Percentiles rank a stretch among this genome's conserved stretches.
Conservation (phyloP, 2,797 vertebrate species). For the Gouania willdenowi region DNA sequence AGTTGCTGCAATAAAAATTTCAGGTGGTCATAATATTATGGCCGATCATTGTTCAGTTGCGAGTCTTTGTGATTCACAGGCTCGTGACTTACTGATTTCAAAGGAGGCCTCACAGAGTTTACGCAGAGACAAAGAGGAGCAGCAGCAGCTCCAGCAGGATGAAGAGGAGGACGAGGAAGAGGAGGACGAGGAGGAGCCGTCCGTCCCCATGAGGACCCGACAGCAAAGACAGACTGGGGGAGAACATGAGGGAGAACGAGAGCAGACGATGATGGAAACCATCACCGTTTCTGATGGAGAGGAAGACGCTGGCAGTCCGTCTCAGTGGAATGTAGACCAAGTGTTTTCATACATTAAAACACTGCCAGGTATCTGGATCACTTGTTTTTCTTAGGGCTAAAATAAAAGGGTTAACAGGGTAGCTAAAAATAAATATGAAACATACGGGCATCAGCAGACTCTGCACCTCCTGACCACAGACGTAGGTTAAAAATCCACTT, state of each 20-base stretch:
- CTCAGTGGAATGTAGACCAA: conserved; percentile 86
- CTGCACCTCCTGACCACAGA: too few relatives aligned
- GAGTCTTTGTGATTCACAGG: conserved; percentile 24
- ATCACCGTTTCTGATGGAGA: conserved; percentile 65
- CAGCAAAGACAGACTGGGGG: conserved; percentile 81
- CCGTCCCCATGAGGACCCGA: conserved; percentile 85
- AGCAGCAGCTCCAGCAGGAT: conserved; percentile 42
- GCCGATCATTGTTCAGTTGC: too few relatives aligned
- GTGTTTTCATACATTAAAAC: conserved; percentile 87
- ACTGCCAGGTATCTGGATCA: conserved; percentile 90
- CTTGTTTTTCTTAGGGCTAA: too few relatives aligned
- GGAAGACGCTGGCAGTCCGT: conserved; percentile 73
- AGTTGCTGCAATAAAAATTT: too few relatives aligned
- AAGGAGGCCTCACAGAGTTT: conserved; percentile 21
- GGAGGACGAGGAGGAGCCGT: conserved; percentile 70
- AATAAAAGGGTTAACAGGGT: too few relatives aligned
- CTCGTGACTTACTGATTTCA: conserved; percentile 5
- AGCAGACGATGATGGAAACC: conserved; percentile 67
- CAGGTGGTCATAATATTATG: too few relatives aligned
- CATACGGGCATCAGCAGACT: too few relatives aligned
- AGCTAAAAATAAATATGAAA: too few relatives aligned
- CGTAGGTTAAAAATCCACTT: too few relatives aligned
- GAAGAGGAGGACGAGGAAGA: conserved; percentile 44
- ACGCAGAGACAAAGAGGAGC: conserved; percentile 26
- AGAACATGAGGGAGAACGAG: conserved; percentile 49